Evolutionary conservation across 53 echinoderm and acorn worm species (phyloP), one percentile per base, ranked within the genome.

Genomic region (Holothuria leucospilota): DNA sequence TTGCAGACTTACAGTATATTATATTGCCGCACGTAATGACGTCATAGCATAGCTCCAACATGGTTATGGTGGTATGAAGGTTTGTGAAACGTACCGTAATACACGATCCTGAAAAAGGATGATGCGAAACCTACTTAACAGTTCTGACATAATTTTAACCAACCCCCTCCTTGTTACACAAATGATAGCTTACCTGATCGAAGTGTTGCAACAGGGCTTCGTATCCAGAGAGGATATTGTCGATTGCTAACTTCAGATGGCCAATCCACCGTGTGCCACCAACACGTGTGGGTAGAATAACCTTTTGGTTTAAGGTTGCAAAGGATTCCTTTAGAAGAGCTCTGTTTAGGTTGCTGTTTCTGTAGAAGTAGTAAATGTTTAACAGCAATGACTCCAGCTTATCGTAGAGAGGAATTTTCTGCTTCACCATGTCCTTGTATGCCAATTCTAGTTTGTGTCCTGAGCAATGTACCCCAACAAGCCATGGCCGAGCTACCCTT

Each of bases 401-500:
- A 10, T 20, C 23, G 23, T 49, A 75, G 15, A 75, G 49, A 18
- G 75, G 21, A 18, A 62, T n/a, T 20, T 62, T 62, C 24, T 62
- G 2, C 18, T 20, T 20, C 62, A n/a, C 20, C n/a, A 34, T 34
- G 1, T 20, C 62, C n/a, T 20, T 62, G 20, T n/a, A 62, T 18
- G n/a, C 24, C 24, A 24, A 20, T 62, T 62, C 62, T n/a, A 20
- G 20, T n/a, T 62, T 20, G 20, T 24, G 20, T 62, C 24, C 20
- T 62, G 24, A n/a, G 13, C 62, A 11, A 62, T 61, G 4, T 61
- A 61, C 62, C 62, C 62, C 62, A 61, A 61, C 62, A 61, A 61
- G 62, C 62, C 62, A 61, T 62, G 13, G 62, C 62, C 62, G 62
- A 10, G 62, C 62, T 62, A 62, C 62, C 62, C 62, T 62, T 62